A percentile compares a stretch with the other conserved stretches of the same genome.
These are phyloP conservation scores for Drosophila anomelani DNA, from an alignment of 2,888 invertebrate genomes.

Conservation along the genomic window DNA sequence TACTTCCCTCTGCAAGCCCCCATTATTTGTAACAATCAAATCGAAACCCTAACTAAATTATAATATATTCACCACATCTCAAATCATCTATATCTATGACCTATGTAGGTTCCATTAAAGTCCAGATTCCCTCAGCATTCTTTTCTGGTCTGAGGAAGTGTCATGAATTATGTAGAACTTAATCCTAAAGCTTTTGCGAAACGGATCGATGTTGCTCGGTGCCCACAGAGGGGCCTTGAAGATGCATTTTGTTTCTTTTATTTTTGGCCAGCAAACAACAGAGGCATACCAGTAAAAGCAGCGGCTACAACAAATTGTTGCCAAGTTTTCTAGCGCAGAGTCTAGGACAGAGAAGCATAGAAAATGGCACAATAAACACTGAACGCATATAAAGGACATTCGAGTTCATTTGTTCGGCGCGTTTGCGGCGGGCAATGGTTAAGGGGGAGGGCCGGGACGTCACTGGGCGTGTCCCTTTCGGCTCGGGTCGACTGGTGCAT, in stretches of 20 bases:
- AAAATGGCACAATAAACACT: slow-evolving; percentile 77
- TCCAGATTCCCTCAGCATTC: not conserved
- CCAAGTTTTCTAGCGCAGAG: slow-evolving; percentile 65
- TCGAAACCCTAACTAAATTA: not conserved
- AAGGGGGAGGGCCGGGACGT: slow-evolving; percentile 2
- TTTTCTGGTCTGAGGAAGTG: slow-evolving; percentile 23
- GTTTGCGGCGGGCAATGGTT: slow-evolving; percentile 58
- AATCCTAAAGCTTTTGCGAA: slow-evolving; percentile 59
- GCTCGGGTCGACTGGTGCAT: slow-evolving; percentile 59
- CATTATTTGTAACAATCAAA: not conserved
- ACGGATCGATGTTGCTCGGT: slow-evolving; percentile 54
- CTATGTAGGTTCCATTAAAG: slow-evolving; percentile 51
- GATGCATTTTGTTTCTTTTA: slow-evolving; percentile 39
- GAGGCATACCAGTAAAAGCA: slow-evolving; percentile 31
- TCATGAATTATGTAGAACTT: slow-evolving; percentile 72
- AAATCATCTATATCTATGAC: not conserved
- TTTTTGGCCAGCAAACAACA: slow-evolving; percentile 13
- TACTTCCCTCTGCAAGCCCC: not conserved
- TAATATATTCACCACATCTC: slow-evolving; percentile 9
- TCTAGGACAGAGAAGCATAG: slow-evolving; percentile 54
- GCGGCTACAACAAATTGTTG: slow-evolving; percentile 53
- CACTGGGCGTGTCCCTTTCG: slow-evolving; percentile 61
- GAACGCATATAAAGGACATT: slow-evolving; percentile 81
- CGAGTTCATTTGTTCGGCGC: slow-evolving; percentile 75
- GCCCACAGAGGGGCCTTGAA: slow-evolving; percentile 52